These are phyloP conservation scores for Pholis gunnellus DNA, from an alignment of 2,113 vertebrate genomes.

Conservation along the genomic window DNA sequence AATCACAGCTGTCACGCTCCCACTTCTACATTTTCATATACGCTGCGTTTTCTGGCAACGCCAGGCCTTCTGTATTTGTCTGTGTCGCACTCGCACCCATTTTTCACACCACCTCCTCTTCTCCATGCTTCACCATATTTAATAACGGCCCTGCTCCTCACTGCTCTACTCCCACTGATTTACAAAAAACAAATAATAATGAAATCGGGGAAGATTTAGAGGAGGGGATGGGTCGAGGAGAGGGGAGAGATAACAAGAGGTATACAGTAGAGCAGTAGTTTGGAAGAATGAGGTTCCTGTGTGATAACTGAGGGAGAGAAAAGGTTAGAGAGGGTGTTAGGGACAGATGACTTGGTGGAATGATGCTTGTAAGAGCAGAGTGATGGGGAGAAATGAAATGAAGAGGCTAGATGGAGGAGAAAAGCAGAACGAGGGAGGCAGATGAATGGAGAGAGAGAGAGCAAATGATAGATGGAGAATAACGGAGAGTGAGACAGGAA, in stretches of 20 bases:
- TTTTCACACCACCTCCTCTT: slow-evolving; percentile 59
- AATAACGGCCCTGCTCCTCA: slow-evolving; percentile 33
- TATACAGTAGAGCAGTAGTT: neutral
- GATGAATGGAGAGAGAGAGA: slow-evolving; percentile 16
- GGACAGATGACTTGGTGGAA: slow-evolving; percentile 34
- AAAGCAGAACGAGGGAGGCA: slow-evolving; percentile 1
- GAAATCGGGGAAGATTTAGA: neutral
- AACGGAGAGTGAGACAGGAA: slow-evolving; percentile 40
- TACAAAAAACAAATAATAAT: neutral
- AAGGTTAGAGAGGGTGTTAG: slow-evolving; percentile 30
- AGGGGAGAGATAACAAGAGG: slow-evolving; percentile 5
- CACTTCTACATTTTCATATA: slow-evolving; percentile 36
- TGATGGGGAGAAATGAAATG: slow-evolving; percentile 29
- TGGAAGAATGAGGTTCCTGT: slow-evolving; percentile 16
- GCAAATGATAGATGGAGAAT: slow-evolving; percentile 22
- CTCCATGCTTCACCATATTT: slow-evolving; percentile 58
- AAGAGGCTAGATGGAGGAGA: neutral
- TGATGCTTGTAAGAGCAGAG: slow-evolving; percentile 19
- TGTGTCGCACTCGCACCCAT: slow-evolving; percentile 27
- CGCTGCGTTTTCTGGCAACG: slow-evolving; percentile 24
- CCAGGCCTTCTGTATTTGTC: slow-evolving; percentile 35
- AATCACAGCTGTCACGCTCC: slow-evolving; percentile 51
- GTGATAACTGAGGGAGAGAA: slow-evolving; percentile 17
- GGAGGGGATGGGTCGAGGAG: neutral
- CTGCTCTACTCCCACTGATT: slow-evolving; percentile 19